Evolutionary conservation across 30 jellyfish, hydroid and myxozoan genomes (phyloP), one percentile per base, ranked within the genome.

Genomic region (Turritopsis rubra): DNA sequence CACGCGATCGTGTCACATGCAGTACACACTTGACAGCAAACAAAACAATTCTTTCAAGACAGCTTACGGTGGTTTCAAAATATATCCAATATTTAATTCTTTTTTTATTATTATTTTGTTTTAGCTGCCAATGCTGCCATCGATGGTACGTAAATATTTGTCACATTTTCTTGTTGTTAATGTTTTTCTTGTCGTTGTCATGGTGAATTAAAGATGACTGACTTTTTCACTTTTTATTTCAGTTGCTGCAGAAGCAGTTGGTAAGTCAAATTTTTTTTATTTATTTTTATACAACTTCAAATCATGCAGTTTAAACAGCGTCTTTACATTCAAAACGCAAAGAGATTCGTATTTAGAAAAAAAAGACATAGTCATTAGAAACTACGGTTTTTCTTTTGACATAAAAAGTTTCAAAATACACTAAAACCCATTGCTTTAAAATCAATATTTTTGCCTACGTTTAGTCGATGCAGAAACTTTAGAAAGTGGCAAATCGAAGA

Each of bases 211-310:
- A 3, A 13, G 60, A 41, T 41, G 13, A 41, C 9, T 41, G 13
- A 41, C 60, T 41, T 41, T 24, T 29, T 77, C 0, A 26, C 19
- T 5, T 26, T 77, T 77, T 77, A 29, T 77, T 77, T 77, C 29
- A 77, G 85, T 77, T 30, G 85, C 85, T 13, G 85, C 85, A 1
- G 85, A 77, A 77, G 85, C 85, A 29, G 85, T 77, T 28, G 85
- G 85, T 77, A 22, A 77, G 75, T 28, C 16, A 0, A 16, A 7
- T 60, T 16, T 75, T 25, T 75, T 19, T 75, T 27, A 22, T 9
- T 7, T 7, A 0, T 23, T 18, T 68, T 68, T 68, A 17, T 68
- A n/a, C 30, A 68, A 0, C 0, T 68, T 68, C 0, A 68, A 66
- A 68, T 1, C 77, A 41, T 41, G 13, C 60, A n/a, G n/a, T n/a